Base-by-base conservation (phyloP, 1,140 invertebrate species). In the Drosophila repleta region DNA sequence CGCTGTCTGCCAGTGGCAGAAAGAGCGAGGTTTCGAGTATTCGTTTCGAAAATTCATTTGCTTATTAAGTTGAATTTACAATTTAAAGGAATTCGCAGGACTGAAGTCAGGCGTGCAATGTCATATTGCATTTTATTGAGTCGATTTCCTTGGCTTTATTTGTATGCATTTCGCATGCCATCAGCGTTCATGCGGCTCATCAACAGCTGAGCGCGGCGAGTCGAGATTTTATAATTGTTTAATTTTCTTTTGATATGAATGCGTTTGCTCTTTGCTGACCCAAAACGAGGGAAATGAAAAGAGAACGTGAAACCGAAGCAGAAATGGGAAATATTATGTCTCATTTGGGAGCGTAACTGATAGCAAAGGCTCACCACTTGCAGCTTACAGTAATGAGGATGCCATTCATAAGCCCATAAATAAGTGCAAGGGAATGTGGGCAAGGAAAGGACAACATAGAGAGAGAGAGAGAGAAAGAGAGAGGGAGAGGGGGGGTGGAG, bases 241-340 rank as follows among this genome's bases (percentile, higher is more conserved):
- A 69, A 87, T 79, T 74, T 87, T 49, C 75, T 62, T 79, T 88
- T 82, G 75, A 88, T 79, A 56, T 82, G 32, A 68, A 43, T 53
- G 41, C 55, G 37, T 49, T 58, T 51, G 49, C 45, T 29, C 66
- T 67, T 13, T 11, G 67, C 72, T 88, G 75, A 87, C 78, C 75
- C 64, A 53, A 73, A 70, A 41, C 4, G 32, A 35, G 15, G 37
- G 26, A 63, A 29, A 32, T 35, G 41, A 45, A 20, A 24, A 6
- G 58, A 52, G 41, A 62, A 46, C 73, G 24, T 17, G 11, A 53
- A 52, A 20, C 15, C 18, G 21, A 41, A 37, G 43, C 18, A 51
- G 21, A 41, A 61, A 58, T 62, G 55, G 24, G 35, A 32, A 58
- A 46, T 67, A 64, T 48, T 67, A 46, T 63, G 72, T 71, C 67